phyloP scores from a whole-genome alignment of 2,888 invertebrate genomes.

The Boloria euphrosyne region DNA sequence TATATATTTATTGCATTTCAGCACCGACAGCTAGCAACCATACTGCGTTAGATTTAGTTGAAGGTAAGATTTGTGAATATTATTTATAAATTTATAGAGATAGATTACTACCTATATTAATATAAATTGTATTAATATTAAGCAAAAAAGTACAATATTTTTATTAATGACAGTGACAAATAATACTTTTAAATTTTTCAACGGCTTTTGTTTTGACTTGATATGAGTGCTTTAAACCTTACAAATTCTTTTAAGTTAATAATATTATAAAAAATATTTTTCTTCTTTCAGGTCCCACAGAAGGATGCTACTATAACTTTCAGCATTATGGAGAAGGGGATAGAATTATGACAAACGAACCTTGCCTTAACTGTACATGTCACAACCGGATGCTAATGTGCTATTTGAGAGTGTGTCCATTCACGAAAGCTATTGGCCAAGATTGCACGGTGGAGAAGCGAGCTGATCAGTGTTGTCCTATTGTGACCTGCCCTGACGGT shows the following conservation, averaged over 20 bases:
- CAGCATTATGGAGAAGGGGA: slow-evolving; percentile 96
- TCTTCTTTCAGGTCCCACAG: slow-evolving; percentile 73
- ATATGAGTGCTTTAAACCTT: neutral
- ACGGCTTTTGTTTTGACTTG: neutral
- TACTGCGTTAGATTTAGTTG: slow-evolving; percentile 85
- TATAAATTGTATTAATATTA: neutral
- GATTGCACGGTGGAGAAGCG: slow-evolving; percentile 95
- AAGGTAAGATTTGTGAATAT: slow-evolving; percentile 61
- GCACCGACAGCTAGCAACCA: slow-evolving; percentile 85
- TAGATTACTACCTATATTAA: neutral
- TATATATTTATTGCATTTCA: slow-evolving; percentile 72
- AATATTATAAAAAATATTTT: neutral
- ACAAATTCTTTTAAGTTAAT: neutral
- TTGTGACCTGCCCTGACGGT: slow-evolving; percentile 97
- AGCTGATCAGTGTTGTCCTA: slow-evolving; percentile 95
- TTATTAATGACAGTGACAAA: neutral
- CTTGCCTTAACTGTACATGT: slow-evolving; percentile 97
- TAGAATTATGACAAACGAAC: slow-evolving; percentile 96
- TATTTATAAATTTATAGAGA: neutral
- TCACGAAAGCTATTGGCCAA: slow-evolving; percentile 95
- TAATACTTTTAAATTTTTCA: neutral
- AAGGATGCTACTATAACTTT: slow-evolving; percentile 96
- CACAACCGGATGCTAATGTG: slow-evolving; percentile 98
- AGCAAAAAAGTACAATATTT: neutral
- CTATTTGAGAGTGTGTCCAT: slow-evolving; percentile 95